Base-by-base conservation (phyloP, 35 echinoderm and acorn worm genomes). In the Amphiura filiformis region DNA sequence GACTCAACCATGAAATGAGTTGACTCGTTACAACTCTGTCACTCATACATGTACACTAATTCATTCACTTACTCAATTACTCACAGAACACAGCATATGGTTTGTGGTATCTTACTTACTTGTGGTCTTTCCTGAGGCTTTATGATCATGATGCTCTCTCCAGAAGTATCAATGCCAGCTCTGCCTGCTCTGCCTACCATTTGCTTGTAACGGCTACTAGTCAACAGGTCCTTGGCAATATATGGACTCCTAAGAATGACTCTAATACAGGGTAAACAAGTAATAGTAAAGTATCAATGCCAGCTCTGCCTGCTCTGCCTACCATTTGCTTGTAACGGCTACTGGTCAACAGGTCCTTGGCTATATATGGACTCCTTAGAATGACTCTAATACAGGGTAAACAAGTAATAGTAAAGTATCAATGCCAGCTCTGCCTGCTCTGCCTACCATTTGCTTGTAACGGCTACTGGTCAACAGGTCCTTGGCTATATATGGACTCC, bases 311-410 rank as follows among this genome's bases (percentile, higher is more conserved):
- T 28, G 94, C 94, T 34, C 94, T 38, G 23, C 94, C 94, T 12
- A 97, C 94, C 94, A 97, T 97, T 83, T 97, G 94, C 80, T 97
- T 97, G 80, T 93, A 93, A 36, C 85, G 65, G 84, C 91, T 97
- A 32, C 77, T 44, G 1, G 91, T 97, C 28, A 97, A 39, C 2
- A 97, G 39, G 14, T 97, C 88, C 39, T 39, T 87, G 36, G 94
- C 94, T 79, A 97, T 97, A 85, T 97, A 97, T 33, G 94, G 94
- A 70, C 91, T 87, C 52, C 94, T 83, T 30, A 97, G 76, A n/a
- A 97, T 93, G 0, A 97, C 94, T 40, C 94, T 97, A 32, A 1
- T 75, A 81, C 13, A 11, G 20, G 32, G n/a, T n/a, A n/a, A n/a
- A n/a, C n/a, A n/a, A n/a, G n/a, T n/a, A n/a, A n/a, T n/a, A n/a